phyloP scores from a whole-genome alignment of 1,140 invertebrate species.

The Leptinotarsa defecta region DNA sequence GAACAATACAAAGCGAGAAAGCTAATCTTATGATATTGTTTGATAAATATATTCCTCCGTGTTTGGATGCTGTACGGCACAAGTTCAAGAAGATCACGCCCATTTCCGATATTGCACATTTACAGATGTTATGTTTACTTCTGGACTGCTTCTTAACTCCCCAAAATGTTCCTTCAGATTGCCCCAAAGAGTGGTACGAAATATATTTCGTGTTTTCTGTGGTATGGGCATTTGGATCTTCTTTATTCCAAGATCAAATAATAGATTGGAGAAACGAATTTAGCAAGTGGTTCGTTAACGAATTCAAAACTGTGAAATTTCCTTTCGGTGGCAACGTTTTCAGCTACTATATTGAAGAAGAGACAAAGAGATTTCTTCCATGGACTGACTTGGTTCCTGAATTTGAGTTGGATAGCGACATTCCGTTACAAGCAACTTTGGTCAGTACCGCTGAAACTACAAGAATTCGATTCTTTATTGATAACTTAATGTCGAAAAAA shows the following conservation, averaged over 20 bases:
- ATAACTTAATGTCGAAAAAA: conserved; percentile 78
- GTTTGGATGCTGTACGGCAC: conserved; percentile 75
- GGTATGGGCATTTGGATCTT: conserved; percentile 94
- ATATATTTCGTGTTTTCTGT: conserved; percentile 90
- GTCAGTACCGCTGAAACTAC: conserved; percentile 91
- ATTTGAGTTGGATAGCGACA: conserved; percentile 84
- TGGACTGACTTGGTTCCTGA: conserved; percentile 80
- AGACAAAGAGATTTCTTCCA: conserved; percentile 82
- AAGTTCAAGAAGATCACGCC: conserved; percentile 92
- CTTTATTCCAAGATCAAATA: conserved; percentile 85
- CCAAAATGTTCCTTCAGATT: conserved; percentile 80
- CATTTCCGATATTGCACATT: conserved; percentile 87
- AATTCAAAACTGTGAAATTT: conserved; percentile 91
- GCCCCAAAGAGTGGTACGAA: conserved; percentile 92
- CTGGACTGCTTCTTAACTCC: conserved; percentile 85
- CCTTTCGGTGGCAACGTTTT: conserved; percentile 85
- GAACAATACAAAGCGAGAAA: conserved; percentile 71
- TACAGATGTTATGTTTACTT: conserved; percentile 88
- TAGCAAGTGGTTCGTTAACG: conserved; percentile 88
- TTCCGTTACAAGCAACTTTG: conserved; percentile 76
- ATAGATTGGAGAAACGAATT: conserved; percentile 92
- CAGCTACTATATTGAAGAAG: conserved; percentile 85
- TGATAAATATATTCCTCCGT: conserved; percentile 91
- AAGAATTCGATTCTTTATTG: conserved; percentile 86
- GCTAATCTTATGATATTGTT: conserved; percentile 86